Percentiles rank a stretch among this genome's conserved stretches.
phyloP scores from a whole-genome alignment of 2,888 invertebrate genomes.

The Chrysotoxum bicinctum region DNA sequence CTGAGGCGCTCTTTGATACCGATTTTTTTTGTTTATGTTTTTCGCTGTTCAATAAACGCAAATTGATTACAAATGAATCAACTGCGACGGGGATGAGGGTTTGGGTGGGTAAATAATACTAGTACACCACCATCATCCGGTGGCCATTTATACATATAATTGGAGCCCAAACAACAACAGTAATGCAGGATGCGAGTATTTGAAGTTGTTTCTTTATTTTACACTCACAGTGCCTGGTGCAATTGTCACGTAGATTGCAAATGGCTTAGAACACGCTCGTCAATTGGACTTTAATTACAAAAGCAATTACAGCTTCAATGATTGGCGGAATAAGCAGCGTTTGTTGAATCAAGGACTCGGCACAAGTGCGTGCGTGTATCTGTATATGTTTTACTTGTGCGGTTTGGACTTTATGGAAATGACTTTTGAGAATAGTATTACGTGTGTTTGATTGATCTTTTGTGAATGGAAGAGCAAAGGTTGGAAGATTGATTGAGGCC shows the following conservation, averaged over 20 bases:
- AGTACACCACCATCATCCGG: neutral
- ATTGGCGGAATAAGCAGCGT: conserved; percentile 58
- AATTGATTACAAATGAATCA: conserved; percentile 72
- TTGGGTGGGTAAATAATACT: neutral
- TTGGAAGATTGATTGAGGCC: conserved; percentile 24
- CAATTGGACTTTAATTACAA: conserved; percentile 69
- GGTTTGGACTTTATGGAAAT: conserved; percentile 12
- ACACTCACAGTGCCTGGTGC: conserved; percentile 31
- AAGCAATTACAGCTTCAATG: conserved; percentile 64
- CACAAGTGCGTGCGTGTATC: neutral
- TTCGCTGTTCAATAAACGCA: conserved; percentile 62
- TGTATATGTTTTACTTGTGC: neutral
- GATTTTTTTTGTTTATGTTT: conserved; percentile 2
- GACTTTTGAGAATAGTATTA: conserved; percentile 11
- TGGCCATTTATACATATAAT: neutral
- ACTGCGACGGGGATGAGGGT: conserved; percentile 19
- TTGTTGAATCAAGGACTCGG: conserved; percentile 18
- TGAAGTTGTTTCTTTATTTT: conserved; percentile 52
- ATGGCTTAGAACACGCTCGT: conserved; percentile 67
- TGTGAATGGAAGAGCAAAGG: conserved; percentile 16
- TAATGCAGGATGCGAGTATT: neutral
- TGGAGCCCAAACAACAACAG: neutral
- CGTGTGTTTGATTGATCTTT: conserved; percentile 21
- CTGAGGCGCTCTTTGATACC: neutral
- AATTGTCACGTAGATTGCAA: conserved; percentile 67